Evolutionary conservation across 2,797 vertebrate genomes (phyloP).

Genomic region (Heteromormyrus szaboi): DNA sequence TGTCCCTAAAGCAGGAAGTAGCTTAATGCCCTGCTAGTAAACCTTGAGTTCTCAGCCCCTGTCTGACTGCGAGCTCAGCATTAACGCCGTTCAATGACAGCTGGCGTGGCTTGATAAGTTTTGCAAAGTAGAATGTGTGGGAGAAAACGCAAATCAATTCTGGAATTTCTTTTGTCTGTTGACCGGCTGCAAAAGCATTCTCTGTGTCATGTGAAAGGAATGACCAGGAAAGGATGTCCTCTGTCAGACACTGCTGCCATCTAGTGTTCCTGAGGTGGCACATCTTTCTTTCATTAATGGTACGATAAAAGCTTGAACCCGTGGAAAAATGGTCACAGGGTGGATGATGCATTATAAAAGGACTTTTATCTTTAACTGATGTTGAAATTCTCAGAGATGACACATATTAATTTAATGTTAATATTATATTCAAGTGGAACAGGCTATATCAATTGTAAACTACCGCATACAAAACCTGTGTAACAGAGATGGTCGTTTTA

Average conservation of each 20-base stretch:
- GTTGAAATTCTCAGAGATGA: background rate
- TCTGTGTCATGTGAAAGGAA: conserved; percentile 1
- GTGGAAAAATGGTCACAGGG: background rate
- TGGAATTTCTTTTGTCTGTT: conserved; percentile 37
- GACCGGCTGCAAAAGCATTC: conserved; percentile 32
- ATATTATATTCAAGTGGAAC: background rate
- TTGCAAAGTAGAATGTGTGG: background rate
- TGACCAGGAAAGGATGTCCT: background rate
- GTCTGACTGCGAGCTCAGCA: background rate
- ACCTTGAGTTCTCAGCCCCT: background rate
- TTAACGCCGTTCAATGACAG: background rate
- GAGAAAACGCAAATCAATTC: conserved; percentile 27
- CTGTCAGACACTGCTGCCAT: conserved; percentile 58
- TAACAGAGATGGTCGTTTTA: background rate
- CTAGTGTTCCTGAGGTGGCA: conserved; percentile 46
- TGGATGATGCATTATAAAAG: background rate
- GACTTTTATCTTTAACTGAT: background rate
- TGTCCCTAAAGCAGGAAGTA: conserved; percentile 52
- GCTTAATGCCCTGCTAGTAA: conserved; percentile 27
- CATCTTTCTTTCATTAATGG: background rate
- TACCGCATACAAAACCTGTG: background rate
- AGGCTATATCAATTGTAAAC: background rate
- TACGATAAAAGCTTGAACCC: background rate
- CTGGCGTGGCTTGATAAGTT: background rate
- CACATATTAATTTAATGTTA: background rate